Evolutionary conservation across 2,113 vertebrate genomes (phyloP).

Genomic region (Salvelinus alpinus): DNA sequence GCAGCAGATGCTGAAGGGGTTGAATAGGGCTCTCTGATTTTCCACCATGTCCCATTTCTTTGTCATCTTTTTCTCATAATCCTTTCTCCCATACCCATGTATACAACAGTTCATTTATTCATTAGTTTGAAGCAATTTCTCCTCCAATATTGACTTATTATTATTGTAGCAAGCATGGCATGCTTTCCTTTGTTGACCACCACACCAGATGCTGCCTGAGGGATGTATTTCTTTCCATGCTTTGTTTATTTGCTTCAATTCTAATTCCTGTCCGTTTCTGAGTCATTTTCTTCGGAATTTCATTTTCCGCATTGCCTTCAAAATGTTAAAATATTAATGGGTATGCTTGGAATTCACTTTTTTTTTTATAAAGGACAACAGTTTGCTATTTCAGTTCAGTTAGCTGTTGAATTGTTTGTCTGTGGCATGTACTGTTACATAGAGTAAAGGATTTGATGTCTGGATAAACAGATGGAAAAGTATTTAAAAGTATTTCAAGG

Average conservation of each 20-base stretch:
- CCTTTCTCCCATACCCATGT: not conserved
- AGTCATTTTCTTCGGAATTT: slow-evolving; percentile 33
- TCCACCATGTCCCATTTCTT: not conserved
- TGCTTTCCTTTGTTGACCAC: slow-evolving; percentile 41
- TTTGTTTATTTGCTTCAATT: slow-evolving; percentile 36
- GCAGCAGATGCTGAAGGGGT: slow-evolving; percentile 6
- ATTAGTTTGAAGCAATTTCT: slow-evolving; percentile 26
- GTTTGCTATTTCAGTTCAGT: slow-evolving; percentile 9
- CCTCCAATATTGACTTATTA: slow-evolving; percentile 30
- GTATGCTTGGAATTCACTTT: slow-evolving; percentile 1
- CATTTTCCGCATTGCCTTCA: slow-evolving; percentile 30
- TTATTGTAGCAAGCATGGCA: slow-evolving; percentile 24
- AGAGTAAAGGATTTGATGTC: not conserved
- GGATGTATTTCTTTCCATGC: slow-evolving; percentile 15
- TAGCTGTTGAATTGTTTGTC: slow-evolving; percentile 8
- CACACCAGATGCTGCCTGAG: slow-evolving; percentile 37
- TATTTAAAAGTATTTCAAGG: too few relatives aligned
- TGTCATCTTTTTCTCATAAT: slow-evolving; percentile 4
- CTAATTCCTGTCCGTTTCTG: slow-evolving; percentile 29
- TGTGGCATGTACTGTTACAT: slow-evolving; percentile 7
- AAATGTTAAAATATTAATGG: slow-evolving; percentile 43
- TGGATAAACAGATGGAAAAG: too few relatives aligned
- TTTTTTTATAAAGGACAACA: slow-evolving; percentile 8
- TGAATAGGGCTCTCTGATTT: slow-evolving; percentile 11
- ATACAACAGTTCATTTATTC: slow-evolving; percentile 10